phyloP scores from a whole-genome alignment of 2,888 invertebrate species.

The Parnassius mnemosyne region DNA sequence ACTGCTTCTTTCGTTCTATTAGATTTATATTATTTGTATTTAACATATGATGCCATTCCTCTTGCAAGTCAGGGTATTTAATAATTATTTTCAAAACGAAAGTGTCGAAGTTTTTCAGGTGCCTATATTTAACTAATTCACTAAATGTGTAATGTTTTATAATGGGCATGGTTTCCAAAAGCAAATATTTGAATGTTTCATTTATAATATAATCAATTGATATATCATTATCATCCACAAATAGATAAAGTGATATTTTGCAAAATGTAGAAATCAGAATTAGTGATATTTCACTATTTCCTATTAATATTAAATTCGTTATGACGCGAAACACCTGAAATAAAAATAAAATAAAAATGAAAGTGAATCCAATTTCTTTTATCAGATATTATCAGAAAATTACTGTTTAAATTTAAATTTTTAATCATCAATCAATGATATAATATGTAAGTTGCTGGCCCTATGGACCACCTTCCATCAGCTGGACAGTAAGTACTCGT shows the following conservation, averaged over 20 bases:
- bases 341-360: not conserved
- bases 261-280: constrained; percentile 49
- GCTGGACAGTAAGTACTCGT: too few relatives aligned
- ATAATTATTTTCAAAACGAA: constrained; percentile 4
- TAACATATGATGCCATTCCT: constrained; percentile 25
- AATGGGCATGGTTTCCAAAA: constrained; percentile 10
- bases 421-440: too few relatives aligned
- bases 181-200: constrained; percentile 36
- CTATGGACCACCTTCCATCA: too few relatives aligned
- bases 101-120: constrained; percentile 6
- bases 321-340: constrained; percentile 56
- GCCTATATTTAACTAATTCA: constrained; percentile 15
- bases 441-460: too few relatives aligned
- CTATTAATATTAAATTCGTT: constrained; percentile 43
- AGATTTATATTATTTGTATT: constrained; percentile 23
- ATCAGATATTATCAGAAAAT: too few relatives aligned
- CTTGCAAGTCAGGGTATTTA: not conserved
- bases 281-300: constrained; percentile 50
- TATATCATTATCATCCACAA: constrained; percentile 39
- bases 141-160: not conserved
- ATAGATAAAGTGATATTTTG: constrained; percentile 40
- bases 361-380: too few relatives aligned
- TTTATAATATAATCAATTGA: constrained; percentile 35
- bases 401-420: too few relatives aligned
- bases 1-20: constrained; percentile 29